Evolutionary conservation across 64 coral and sea anemone species (phyloP).

Genomic region (Pachyseris speciosa): DNA sequence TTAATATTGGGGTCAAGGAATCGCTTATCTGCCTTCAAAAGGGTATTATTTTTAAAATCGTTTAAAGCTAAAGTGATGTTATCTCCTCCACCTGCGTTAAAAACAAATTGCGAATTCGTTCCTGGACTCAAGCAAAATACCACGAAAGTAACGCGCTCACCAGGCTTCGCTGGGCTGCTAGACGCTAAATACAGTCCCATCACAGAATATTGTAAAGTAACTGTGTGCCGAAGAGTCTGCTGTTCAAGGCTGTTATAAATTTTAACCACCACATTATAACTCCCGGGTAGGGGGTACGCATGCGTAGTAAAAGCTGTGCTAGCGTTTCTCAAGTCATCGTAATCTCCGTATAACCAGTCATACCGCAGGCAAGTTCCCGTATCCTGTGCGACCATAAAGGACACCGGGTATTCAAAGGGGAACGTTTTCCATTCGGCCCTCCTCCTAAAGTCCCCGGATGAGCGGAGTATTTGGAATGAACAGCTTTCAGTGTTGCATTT

Average conservation of each 20-base stretch:
- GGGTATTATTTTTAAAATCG: neutral
- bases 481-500: constrained; percentile 19
- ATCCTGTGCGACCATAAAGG: constrained; percentile 11
- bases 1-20: constrained; percentile 23
- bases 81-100: constrained; percentile 37
- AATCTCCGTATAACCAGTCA: constrained; percentile 65
- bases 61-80: constrained; percentile 28
- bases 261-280: constrained; percentile 39
- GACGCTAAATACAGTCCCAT: constrained; percentile 63
- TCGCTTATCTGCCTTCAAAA: neutral
- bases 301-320: constrained; percentile 14
- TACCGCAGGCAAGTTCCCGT: constrained; percentile 75
- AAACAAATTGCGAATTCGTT: constrained; percentile 69
- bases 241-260: constrained; percentile 46
- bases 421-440: constrained; percentile 17
- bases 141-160: constrained; percentile 56
- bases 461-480: constrained; percentile 41
- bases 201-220: constrained; percentile 46
- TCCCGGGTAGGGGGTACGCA: constrained; percentile 56
- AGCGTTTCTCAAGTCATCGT: neutral
- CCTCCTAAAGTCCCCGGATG: neutral
- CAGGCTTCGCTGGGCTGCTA: constrained; percentile 50
- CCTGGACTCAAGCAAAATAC: constrained; percentile 76
- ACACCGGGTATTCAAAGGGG: constrained; percentile 78
- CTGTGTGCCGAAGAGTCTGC: neutral